Evolutionary conservation across 2,888 invertebrate species (phyloP), one percentile per base, ranked within the genome.

Genomic region (Drosophila longiperda): DNA sequence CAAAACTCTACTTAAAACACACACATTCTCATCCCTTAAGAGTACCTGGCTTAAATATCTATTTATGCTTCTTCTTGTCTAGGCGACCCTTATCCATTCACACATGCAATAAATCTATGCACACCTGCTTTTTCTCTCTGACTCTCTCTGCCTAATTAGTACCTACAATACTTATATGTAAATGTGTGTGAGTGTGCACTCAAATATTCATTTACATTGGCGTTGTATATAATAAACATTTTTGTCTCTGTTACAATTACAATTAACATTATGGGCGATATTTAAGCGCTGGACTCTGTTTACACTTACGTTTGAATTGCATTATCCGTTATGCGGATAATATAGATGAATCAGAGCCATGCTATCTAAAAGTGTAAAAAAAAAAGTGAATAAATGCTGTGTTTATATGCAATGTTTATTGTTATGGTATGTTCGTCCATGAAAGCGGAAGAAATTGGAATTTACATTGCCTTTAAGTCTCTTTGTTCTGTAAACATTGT

Each of bases 401-500:
- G 36, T 58, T 57, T 20, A 9, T 42, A 9, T 53, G 26, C 20
- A 38, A 59, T 66, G 78, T 66, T 66, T 80, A 80, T 71, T 72
- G 66, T 64, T 66, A 77, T 71, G 66, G 53, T 50, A 71, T 71
- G 33, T 64, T 52, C 36, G 69, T 50, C 36, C 53, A 53, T 48
- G 42, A 57, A 70, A 50, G 70, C 71, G 77, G 70, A 76, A 80
- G 80, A 40, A 60, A 64, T 61, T 76, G 26, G 42, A 58, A 71
- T 71, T 61, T 62, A 58, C 42, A 68, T 63, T 34, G 45, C 17
- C 62, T 49, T 26, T 23, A 15, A 48, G 34, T 53, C 45, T 38
- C n/a, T 40, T 59, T 65, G 52, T 75, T 48, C 40, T 62, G 36
- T 57, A 36, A 40, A 50, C 55, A 76, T 57, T 70, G 49, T 40